Evolutionary conservation across 2,888 invertebrate genomes (phyloP), one percentile per base, ranked within the genome.

Genomic region (Bellardia pandia): DNA sequence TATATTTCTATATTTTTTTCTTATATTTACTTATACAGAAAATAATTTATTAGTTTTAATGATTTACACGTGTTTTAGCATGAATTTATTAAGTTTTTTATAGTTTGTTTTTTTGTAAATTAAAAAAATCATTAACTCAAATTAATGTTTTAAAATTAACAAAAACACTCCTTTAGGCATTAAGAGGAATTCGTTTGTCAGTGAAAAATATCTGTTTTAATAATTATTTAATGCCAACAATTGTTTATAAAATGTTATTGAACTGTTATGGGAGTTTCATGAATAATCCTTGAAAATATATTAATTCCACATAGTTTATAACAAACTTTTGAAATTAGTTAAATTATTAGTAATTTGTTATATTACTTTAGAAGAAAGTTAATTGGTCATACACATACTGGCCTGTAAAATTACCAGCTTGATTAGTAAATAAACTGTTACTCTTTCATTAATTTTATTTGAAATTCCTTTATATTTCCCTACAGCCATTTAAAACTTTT

Each of bases 21-120:
- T 9, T 30, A 58, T 51, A n/a, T 51, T 51, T 51, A 14, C 6
- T 16, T 5, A 7, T 16, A 16, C 6, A 68, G 58, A 48, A 45
- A 23, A 42, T 68, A 58, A 11, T 13, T 14, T 71, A 77, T 77
- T 66, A 56, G 5, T 45, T 71, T 72, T 77, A 77, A 77, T 64
- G 77, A 66, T 77, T 45, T 62, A 83, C 83, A 83, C 77, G 71
- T 83, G 77, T 83, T 71, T 83, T 76, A 64, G 51, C 62, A 64
- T 37, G 48, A 75, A 48, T 51, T 51, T 51, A 23, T 75, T 14
- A 37, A 51, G 13, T 53, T 53, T 58, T 23, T 69, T 74, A 23
- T 11, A 6, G 5, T 45, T 11, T 45, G 1, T 11, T 3, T n/a
- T 13, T 23, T 58, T 58, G 30, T 5, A 30, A 37, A n/a, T 5